Evolutionary conservation across 1,140 invertebrate genomes (phyloP), one percentile per base, ranked within the genome.

Genomic region (Penaeus chinensis): DNA sequence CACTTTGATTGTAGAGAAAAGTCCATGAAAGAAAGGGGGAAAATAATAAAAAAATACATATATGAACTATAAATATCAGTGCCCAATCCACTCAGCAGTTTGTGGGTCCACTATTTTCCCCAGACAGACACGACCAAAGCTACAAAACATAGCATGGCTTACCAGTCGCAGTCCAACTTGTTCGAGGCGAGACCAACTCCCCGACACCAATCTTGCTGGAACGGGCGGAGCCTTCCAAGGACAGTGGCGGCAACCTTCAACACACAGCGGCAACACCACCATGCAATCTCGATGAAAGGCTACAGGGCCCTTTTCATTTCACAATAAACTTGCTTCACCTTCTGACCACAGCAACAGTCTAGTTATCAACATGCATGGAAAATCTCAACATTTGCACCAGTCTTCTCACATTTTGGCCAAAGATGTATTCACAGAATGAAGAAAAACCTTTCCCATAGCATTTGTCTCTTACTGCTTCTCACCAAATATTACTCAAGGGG

Each of bases 101-200:
- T 86, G 84, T 80, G 27, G 74, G 77, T 86, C 84, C 77, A 86
- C 62, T 86, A 54, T 54, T 54, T 54, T 69, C 66, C 77, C 84
- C 84, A 77, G 80, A 86, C 84, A 86, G 77, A 86, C 84, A 86
- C 78, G 84, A 86, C 84, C 84, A 80, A 86, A 86, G 84, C 84
- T 86, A 86, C 84, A 86, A 86, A 86, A 86, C 84, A 86, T 79
- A 80, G 65, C 84, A 81, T 42, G 77, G 84, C 84, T 86, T 86
- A 86, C 84, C 84, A 86, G 84, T 86, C 61, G 77, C 65, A 47
- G 77, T 79, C 76, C 63, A 86, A 86, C 62, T 63, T 77, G 54
- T 66, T 63, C 77, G 47, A 79, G 74, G 84, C 42, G 78, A 80
- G 78, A 80, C 62, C 84, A 80, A 86, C 84, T 69, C 84, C 84